Base-by-base conservation (phyloP, 2,888 invertebrate species). In the Hirtodrosophila alboralis region DNA sequence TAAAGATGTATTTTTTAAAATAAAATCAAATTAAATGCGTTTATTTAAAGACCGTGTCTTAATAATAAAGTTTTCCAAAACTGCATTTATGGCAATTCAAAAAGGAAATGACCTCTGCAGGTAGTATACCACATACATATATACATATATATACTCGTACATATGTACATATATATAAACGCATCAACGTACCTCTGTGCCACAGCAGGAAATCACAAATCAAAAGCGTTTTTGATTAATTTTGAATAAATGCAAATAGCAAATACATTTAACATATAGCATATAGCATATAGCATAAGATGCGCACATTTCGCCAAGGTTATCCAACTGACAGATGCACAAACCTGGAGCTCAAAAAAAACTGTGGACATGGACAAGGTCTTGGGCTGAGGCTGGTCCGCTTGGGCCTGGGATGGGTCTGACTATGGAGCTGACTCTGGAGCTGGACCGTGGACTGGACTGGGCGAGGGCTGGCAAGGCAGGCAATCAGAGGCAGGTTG, bases 121-220 rank as follows among this genome's bases (percentile, higher is more conserved):
- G 38, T 9, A 31, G 30, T 36, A 34, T 21, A 41, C 21, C n/a
- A n/a, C n/a, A n/a, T n/a, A n/a, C n/a, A n/a, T n/a, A n/a, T n/a
- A n/a, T n/a, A n/a, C n/a, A n/a, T n/a, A n/a, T n/a, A n/a, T n/a
- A n/a, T n/a, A n/a, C n/a, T n/a, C n/a, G n/a, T n/a, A n/a, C n/a
- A n/a, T n/a, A n/a, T n/a, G n/a, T n/a, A n/a, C n/a, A n/a, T n/a
- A n/a, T n/a, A 33, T 38, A 37, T 44, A 31, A 18, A 31, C 7
- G 31, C 10, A 47, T 28, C 16, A 31, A 21, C 34, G 47, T 23
- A 14, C 21, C 34, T 10, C 13, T 18, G 40, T 54, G 43, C 59
- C 87, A 64, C 88, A 89, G 88, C 89, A 85, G 89, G 89, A 89
- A 88, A 86, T 88, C 88, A 84, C 88, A 86, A 87, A 84, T 88